These are phyloP conservation scores for Lagria hirta DNA, from an alignment of 2,888 invertebrate species.

Conservation along the genomic window DNA sequence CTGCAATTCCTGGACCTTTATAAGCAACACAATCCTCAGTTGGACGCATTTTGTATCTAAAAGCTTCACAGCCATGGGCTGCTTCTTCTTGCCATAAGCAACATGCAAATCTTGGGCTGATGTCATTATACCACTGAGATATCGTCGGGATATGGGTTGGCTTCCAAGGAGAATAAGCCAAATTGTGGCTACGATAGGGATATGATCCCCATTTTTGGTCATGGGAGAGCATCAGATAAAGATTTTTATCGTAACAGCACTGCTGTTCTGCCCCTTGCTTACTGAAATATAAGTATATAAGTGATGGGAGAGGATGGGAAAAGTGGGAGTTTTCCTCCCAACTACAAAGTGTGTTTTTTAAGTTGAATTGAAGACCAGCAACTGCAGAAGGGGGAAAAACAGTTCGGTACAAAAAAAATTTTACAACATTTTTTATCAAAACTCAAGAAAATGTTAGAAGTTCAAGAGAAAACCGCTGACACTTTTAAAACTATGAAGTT, in stretches of 20 bases:
- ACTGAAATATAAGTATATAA: slow-evolving; percentile 54
- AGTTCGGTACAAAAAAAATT: no score
- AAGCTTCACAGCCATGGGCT: slow-evolving; percentile 90
- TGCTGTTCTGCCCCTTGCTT: slow-evolving; percentile 92
- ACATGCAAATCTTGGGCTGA: slow-evolving; percentile 91
- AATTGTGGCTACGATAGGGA: slow-evolving; percentile 82
- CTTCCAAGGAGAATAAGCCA: slow-evolving; percentile 90
- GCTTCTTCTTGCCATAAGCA: slow-evolving; percentile 93
- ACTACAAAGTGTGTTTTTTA: no score
- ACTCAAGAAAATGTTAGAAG: no score
- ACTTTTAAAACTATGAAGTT: no score
- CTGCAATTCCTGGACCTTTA: slow-evolving; percentile 84
- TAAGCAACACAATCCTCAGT: slow-evolving; percentile 96
- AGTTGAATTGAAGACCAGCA: no score
- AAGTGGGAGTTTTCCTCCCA: slow-evolving; percentile 36
- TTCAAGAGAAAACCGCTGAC: no score
- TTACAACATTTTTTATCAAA: no score
- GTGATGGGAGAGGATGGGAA: slow-evolving; percentile 2
- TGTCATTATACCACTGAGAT: slow-evolving; percentile 95
- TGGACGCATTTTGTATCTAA: slow-evolving; percentile 89
- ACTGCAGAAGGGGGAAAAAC: no score
- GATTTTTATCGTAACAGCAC: slow-evolving; percentile 94
- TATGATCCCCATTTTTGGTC: slow-evolving; percentile 95
- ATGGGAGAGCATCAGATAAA: slow-evolving; percentile 88
- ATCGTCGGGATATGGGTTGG: slow-evolving; percentile 91